phyloP scores from a whole-genome alignment of 2,113 vertebrate species.

The Chaetorhynchus papuensis region DNA sequence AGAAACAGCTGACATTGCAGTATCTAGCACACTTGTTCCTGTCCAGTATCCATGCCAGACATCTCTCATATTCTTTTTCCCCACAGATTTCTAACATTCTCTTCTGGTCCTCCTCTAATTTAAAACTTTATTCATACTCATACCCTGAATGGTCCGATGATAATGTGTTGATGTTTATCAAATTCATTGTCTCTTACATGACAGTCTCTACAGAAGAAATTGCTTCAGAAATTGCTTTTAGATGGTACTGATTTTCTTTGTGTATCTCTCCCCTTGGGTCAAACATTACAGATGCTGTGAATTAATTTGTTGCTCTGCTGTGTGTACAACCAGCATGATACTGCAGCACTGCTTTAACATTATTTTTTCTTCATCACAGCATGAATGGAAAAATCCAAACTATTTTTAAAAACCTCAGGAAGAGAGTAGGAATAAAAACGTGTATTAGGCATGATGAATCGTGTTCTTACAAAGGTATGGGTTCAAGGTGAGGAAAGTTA shows the following conservation, averaged over 20 bases:
- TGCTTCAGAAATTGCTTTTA: constrained; percentile 28
- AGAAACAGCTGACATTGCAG: not conserved
- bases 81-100: not conserved
- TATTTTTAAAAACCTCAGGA: not conserved
- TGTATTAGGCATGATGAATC: not conserved
- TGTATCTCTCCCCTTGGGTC: not conserved
- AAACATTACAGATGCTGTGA: constrained; percentile 3
- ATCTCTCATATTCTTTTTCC: not conserved
- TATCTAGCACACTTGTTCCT: not conserved
- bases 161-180: not conserved
- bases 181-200: constrained; percentile 5
- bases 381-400: not conserved
- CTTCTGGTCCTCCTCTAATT: not conserved
- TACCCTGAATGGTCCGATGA: not conserved
- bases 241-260: not conserved
- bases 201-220: constrained; percentile 1
- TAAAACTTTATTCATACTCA: not conserved
- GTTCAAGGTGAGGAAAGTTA: not conserved
- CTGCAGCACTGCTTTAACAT: not conserved
- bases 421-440: not conserved
- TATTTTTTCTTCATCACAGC: not conserved
- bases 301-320: not conserved
- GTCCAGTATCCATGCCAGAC: not conserved
- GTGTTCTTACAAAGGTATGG: not conserved
- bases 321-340: not conserved